These are phyloP conservation scores for Craniophora ligustri DNA, from an alignment of 2,888 invertebrate species.

Conservation along the genomic window DNA sequence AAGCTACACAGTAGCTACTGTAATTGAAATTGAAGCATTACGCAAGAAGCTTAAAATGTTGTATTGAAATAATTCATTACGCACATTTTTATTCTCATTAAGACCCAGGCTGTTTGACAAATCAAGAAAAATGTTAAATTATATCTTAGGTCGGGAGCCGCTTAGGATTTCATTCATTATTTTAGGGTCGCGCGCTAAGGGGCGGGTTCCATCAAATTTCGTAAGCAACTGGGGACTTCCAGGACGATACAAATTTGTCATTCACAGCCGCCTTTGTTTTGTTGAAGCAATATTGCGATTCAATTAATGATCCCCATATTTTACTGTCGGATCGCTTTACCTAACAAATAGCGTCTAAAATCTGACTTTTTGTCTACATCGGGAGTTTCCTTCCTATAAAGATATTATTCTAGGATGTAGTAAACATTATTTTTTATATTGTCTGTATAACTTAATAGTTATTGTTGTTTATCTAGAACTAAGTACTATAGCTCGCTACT, in stretches of 20 bases:
- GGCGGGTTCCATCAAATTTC: conserved; percentile 66
- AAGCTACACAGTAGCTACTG: conserved; percentile 10
- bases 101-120: conserved; percentile 45
- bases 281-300: conserved; percentile 81
- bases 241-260: conserved; percentile 79
- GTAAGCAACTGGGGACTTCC: conserved; percentile 74
- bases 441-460: too few relatives aligned
- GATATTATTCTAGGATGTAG: conserved; percentile 3
- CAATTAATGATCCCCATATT: conserved; percentile 82
- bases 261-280: conserved; percentile 78
- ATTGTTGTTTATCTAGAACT: too few relatives aligned
- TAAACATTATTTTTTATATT: background rate
- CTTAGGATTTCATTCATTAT: conserved; percentile 65
- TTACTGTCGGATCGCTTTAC: conserved; percentile 77
- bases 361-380: conserved; percentile 65
- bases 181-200: conserved; percentile 55
- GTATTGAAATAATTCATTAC: conserved; percentile 39
- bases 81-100: conserved; percentile 42
- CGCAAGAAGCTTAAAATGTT: conserved; percentile 43
- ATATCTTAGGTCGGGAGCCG: conserved; percentile 52
- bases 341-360: conserved; percentile 72
- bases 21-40: conserved; percentile 45
- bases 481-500: background rate
- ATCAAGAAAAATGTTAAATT: conserved; percentile 62
- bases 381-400: conserved; percentile 32